phyloP scores from a whole-genome alignment of 2,113 vertebrate species.

The Clarias batrachus region DNA sequence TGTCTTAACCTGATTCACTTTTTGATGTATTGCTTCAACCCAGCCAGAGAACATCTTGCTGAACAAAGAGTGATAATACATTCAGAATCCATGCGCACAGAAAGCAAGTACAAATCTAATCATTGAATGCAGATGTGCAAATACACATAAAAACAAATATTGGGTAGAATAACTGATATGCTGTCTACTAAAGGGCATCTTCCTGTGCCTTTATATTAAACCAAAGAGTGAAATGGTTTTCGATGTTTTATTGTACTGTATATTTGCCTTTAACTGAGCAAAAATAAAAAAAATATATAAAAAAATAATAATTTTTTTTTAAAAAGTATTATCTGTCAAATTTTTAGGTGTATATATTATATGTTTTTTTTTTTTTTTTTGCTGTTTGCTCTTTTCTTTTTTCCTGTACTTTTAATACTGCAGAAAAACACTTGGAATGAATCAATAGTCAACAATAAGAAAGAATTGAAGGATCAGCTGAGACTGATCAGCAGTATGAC shows the following conservation, averaged over 20 bases:
- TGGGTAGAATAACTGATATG: conserved; percentile 25
- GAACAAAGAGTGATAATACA: background rate
- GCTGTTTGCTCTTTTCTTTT: too few relatives aligned
- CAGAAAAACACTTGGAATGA: too few relatives aligned
- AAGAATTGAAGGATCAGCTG: too few relatives aligned
- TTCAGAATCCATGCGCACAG: background rate
- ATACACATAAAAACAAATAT: background rate
- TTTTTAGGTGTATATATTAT: background rate
- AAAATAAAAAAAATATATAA: conserved; percentile 34
- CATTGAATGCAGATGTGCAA: background rate
- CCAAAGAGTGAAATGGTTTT: conserved; percentile 36
- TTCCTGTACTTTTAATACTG: too few relatives aligned
- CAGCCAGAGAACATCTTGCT: background rate
- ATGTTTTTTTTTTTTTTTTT: background rate
- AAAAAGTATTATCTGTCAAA: background rate
- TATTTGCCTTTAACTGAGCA: conserved; percentile 42
- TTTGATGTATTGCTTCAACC: conserved; percentile 23
- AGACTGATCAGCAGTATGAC: too few relatives aligned
- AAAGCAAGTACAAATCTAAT: conserved; percentile 32
- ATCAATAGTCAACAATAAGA: too few relatives aligned
- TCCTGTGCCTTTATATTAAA: conserved; percentile 40
- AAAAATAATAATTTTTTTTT: background rate
- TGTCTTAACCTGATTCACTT: conserved; percentile 1
- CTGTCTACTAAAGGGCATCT: conserved; percentile 19
- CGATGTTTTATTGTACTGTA: conserved; percentile 39